Percentiles rank a stretch among this genome's conserved stretches.
Conservation (phyloP, 2,113 vertebrate species). For the Acrocephalus kingi region DNA sequence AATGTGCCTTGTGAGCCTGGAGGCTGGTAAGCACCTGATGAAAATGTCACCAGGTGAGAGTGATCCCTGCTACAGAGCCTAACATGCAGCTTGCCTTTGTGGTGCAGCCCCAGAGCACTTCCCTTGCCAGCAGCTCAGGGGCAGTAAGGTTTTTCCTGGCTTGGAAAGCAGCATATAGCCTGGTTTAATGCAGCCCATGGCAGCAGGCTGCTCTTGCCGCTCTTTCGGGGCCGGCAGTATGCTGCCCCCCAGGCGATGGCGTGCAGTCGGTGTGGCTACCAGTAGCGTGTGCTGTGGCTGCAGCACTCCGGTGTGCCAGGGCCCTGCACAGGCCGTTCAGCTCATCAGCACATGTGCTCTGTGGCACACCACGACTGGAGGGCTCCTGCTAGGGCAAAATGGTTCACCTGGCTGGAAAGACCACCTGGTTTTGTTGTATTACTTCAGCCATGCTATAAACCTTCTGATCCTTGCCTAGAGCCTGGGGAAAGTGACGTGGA, state of each 20-base stretch:
- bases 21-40: background rate
- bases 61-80: background rate
- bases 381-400: background rate
- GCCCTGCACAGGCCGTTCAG: fast-evolving
- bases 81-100: fast-evolving
- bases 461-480: background rate
- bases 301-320: fast-evolving
- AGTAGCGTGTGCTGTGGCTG: background rate
- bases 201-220: background rate
- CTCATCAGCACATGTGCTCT: fast-evolving
- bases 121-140: background rate
- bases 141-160: background rate
- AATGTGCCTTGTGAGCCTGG: background rate
- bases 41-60: background rate
- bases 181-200: background rate
- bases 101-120: background rate
- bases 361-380: fast-evolving
- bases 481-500: background rate
- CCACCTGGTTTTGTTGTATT: background rate
- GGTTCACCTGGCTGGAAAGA: background rate
- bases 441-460: background rate
- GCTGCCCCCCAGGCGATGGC: fast-evolving
- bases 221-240: background rate
- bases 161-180: background rate
- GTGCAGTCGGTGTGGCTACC: fast-evolving